Evolutionary conservation across 2,797 vertebrate species (phyloP), one percentile per base, ranked within the genome.

Genomic region (Epinephelus malabaricus): DNA sequence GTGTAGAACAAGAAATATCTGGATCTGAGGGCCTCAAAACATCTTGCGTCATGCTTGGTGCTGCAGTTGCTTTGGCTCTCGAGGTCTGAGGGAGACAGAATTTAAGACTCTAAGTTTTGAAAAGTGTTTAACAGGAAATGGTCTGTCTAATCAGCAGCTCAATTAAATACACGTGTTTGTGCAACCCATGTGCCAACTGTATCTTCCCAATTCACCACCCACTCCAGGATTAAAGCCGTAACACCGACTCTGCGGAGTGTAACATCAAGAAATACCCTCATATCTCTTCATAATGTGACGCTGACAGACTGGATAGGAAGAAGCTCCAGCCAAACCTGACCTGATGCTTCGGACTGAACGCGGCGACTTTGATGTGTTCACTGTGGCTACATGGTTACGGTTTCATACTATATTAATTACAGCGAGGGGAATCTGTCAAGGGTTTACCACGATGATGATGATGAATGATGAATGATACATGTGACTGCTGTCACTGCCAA

Each of bases 381-480:
- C 54, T 40, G 25, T 3, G 21, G 56, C 55, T 56, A 3, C 54
- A 18, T 18, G 60, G 19, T 54, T 80, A 15, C 12, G 63, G 27
- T 58, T 88, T 88, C 45, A 62, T 49, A 14, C 9, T 23, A 7
- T 73, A 77, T 92, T 86, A 83, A 82, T 85, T 81, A 79, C 63
- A 73, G 21, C 2, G 25, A 59, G 54, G 64, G 2, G 1, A 61
- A 77, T 27, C 49, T 65, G 74, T 82, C 71, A n/a, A 1, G 67
- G 58, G 38, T 72, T 82, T 65, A 65, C 50, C 54, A 5, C 59
- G 40, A 13, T 3, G 38, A 68, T 47, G 75, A 88, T 79, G 69
- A 86, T 47, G 75, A 23, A 88, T 79, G 69, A 88, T 79, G 69
- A 86, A 69, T 84, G 69, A 82, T 86, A 82, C 76, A 84, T 79